Evolutionary conservation across 1,140 invertebrate species (phyloP), one percentile per base, ranked within the genome.

Genomic region (Drosophila rufa): DNA sequence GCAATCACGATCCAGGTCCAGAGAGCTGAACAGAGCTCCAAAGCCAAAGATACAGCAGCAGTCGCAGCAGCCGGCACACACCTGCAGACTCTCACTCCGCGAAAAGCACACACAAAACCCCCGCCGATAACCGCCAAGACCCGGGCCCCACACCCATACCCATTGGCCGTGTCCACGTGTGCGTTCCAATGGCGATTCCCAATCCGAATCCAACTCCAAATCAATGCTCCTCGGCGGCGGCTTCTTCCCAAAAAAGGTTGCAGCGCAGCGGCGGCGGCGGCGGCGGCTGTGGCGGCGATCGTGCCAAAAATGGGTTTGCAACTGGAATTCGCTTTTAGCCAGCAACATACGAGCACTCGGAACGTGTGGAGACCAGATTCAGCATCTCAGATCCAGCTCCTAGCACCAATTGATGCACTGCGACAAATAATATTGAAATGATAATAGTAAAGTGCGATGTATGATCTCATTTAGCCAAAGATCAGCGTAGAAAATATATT

Each of bases 221-320:
- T 85, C 84, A 84, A 84, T 78, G 80, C 74, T 67, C 55, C 22
- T 30, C n/a, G 19, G n/a, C 12, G 42, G 12, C 15, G 25, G 46
- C 36, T 40, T 58, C 62, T 68, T 42, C 40, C 43, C 64, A 55
- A 55, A 55, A 55, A 55, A 22, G 53, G 33, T 55, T 19, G 42
- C 27, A 27, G 43, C 47, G 15, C 45, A 8, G 61, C 61, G 56
- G 80, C 57, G 30, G 8, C 30, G 7, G 12, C 38, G 17, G 62
- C 30, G 81, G 30, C 60, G 55, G 71, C 48, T 25, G 22, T 25
- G 83, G 68, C 48, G 27, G 27, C 27, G 83, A 87, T 87, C 85
- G 85, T 89, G 85, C 85, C 85, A 90, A 89, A 89, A 89, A 89
- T 89, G 85, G 83, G 85, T 90, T 89, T 89, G 85, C 85, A 89